Base-by-base conservation (phyloP, 2,888 invertebrate species). In the Drosophila lutescens region DNA sequence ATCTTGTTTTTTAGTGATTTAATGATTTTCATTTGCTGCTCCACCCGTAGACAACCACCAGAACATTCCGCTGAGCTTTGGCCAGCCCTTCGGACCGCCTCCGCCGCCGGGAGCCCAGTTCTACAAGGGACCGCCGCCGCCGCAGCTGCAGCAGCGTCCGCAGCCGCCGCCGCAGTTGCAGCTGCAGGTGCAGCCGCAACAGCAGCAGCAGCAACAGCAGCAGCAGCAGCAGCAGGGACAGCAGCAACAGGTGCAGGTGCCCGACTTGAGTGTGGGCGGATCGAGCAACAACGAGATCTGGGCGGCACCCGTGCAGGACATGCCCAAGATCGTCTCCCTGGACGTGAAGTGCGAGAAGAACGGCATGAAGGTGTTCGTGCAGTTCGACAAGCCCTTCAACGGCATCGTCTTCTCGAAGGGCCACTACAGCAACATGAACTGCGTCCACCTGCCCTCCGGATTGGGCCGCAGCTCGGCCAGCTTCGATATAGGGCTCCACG, bases 381-480 rank as follows among this genome's bases (percentile, higher is more conserved):
- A 97, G 76, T 98, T 98, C 89, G 98, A 98, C 89, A 97, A 97
- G 89, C 98, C 98, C 0, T 98, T 98, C 93, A 97, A 96, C 86
- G 98, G 98, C n/a, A 97, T 98, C 53, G 97, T 98, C 41, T 98
- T 98, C 93, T 97, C 97, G 73, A 98, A 98, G 92, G 98, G 98
- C 1, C 97, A 98, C 91, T 98, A 98, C 92, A 97, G 97, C 80
- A 97, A 98, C 90, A 95, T 96, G 58, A 97, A 97, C 90, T 98
- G 98, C 89, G 97, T 98, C 0, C 97, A 98, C 91, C 92, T 98
- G 69, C 97, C 97, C 8, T 97, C 98, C 2, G 97, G 97, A 4
- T 93, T 97, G 65, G 98, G 98, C 0, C 94, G 97, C 75, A 95
- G 96, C 0, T 96, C 96, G 15, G 96, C 97, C 20, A 97, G 97